phyloP scores from a whole-genome alignment of 2,797 vertebrate species.

The Enteromius viviparus region DNA sequence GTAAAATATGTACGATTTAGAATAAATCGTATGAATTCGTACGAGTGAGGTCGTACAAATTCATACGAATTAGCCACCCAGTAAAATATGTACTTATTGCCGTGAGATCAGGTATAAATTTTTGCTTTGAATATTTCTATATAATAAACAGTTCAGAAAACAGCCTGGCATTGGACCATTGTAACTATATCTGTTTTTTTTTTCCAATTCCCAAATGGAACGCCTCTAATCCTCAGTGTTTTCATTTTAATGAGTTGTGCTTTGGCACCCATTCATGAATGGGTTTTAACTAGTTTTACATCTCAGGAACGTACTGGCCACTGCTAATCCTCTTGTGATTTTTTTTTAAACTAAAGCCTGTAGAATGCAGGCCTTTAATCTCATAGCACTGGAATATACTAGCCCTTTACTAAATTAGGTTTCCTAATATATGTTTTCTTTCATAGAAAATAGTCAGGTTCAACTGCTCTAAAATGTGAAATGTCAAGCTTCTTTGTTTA shows the following conservation, averaged over 20 bases:
- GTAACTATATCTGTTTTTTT: not conserved
- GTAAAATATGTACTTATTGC: too few relatives aligned
- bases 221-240: slow-evolving; percentile 27
- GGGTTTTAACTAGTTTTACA: slow-evolving; percentile 1
- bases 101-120: too few relatives aligned
- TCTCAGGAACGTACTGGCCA: slow-evolving; percentile 38
- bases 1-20: too few relatives aligned
- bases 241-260: slow-evolving; percentile 26
- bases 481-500: not conserved
- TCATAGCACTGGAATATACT: not conserved
- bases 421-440: not conserved
- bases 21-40: too few relatives aligned
- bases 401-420: not conserved
- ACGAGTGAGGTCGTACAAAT: too few relatives aligned
- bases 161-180: not conserved
- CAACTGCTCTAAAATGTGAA: not conserved
- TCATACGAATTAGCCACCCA: too few relatives aligned
- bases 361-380: slow-evolving; percentile 39
- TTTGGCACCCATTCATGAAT: slow-evolving; percentile 26
- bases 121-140: not conserved
- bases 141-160: not conserved
- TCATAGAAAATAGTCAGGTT: not conserved
- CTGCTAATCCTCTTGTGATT: slow-evolving; percentile 50
- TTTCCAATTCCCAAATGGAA: slow-evolving; percentile 21
- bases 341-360: slow-evolving; percentile 49